phyloP scores from a whole-genome alignment of 2,797 vertebrate genomes.

The Amniataba percoides region DNA sequence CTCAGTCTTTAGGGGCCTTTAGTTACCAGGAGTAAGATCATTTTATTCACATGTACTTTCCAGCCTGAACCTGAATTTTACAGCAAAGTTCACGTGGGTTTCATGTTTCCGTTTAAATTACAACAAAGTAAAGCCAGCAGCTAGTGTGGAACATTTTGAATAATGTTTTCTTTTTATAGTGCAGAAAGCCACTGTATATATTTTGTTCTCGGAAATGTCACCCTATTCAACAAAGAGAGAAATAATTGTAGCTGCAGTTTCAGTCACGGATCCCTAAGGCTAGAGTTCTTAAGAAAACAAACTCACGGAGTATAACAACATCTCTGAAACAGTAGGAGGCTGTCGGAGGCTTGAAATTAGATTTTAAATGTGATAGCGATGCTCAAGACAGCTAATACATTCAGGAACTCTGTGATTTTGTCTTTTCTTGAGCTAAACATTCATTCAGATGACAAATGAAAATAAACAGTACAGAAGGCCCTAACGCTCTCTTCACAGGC shows the following conservation, averaged over 20 bases:
- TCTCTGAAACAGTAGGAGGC: conserved; percentile 7
- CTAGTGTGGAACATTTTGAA: neutral
- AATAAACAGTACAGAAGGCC: neutral
- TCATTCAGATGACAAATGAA: conserved; percentile 9
- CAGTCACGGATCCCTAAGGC: conserved; percentile 2
- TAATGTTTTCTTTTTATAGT: neutral
- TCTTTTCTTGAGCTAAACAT: neutral
- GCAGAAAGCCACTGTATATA: neutral
- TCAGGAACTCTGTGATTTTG: neutral
- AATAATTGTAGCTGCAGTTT: conserved; percentile 7
- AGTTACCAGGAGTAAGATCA: neutral
- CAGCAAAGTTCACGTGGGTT: conserved; percentile 4
- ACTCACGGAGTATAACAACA: conserved; percentile 8
- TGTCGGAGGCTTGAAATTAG: conserved; percentile 8
- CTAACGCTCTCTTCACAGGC: neutral
- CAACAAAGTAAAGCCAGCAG: conserved; percentile 27
- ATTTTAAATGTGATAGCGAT: neutral
- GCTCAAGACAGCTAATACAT: neutral
- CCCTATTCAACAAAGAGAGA: neutral
- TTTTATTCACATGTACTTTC: neutral
- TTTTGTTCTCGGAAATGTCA: conserved; percentile 29
- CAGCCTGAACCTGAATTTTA: neutral
- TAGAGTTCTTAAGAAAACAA: conserved; percentile 24
- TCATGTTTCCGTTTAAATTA: conserved; percentile 30
- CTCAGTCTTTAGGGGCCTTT: neutral